A percentile compares a stretch with the other conserved stretches of the same genome.
Conservation (phyloP, 2,888 invertebrate species). For the Scaptomyza tumidula region DNA sequence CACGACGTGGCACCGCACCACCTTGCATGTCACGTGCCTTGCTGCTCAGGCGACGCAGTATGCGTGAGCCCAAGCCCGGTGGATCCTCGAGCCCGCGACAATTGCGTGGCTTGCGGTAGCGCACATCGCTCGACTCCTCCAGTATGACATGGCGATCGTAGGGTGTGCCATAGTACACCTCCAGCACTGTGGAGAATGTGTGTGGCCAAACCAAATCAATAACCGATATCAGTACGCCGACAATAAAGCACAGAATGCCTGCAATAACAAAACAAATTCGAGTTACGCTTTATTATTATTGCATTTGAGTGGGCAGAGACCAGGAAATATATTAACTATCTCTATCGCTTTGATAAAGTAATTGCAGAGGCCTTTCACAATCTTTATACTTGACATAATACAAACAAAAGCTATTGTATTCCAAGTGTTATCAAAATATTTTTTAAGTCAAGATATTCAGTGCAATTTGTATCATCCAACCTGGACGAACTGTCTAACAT, state of each 20-base stretch:
- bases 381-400: background rate
- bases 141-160: conserved; percentile 96
- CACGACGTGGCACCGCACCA: conserved; percentile 46
- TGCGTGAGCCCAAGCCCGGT: conserved; percentile 88
- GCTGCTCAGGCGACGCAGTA: conserved; percentile 90
- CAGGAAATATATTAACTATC: no score
- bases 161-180: conserved; percentile 96
- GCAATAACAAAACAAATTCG: background rate
- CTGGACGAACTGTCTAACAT: no score
- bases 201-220: conserved; percentile 95
- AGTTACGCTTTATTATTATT: background rate
- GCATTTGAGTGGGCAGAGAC: conserved; percentile 17
- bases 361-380: no score
- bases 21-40: conserved; percentile 87
- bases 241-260: conserved; percentile 89
- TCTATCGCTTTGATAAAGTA: no score
- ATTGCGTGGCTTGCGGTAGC: conserved; percentile 87
- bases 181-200: conserved; percentile 94
- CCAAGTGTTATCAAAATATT: no score
- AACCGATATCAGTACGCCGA: conserved; percentile 92
- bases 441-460: no score
- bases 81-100: conserved; percentile 87
- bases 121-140: conserved; percentile 92
- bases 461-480: no score
- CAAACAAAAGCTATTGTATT: no score